Conservation (phyloP, 2,797 vertebrate genomes). For the Chrosomus eos region DNA sequence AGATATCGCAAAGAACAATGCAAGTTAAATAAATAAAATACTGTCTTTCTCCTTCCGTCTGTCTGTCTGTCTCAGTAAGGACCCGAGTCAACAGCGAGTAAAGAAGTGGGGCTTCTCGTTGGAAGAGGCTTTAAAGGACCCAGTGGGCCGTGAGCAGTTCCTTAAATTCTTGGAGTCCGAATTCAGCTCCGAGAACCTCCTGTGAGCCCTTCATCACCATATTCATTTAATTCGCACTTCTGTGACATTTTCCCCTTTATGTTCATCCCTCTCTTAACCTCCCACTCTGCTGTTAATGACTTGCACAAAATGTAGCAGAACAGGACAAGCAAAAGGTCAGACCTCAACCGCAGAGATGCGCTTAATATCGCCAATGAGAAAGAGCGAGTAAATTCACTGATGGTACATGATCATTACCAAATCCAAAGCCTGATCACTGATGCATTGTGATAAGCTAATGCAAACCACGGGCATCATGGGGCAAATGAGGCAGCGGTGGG, state of each 20-base stretch:
- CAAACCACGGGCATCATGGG: not conserved
- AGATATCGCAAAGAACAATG: not conserved
- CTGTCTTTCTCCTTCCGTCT: constrained; percentile 16
- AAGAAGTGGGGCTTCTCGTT: constrained; percentile 97
- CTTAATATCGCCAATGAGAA: not conserved
- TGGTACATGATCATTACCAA: constrained; percentile 12
- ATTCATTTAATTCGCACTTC: constrained; percentile 10
- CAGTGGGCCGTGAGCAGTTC: constrained; percentile 91
- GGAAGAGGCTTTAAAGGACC: constrained; percentile 94
- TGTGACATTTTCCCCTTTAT: constrained; percentile 7
- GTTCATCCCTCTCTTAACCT: not conserved
- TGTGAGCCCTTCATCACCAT: constrained; percentile 75
- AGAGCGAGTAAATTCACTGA: not conserved
- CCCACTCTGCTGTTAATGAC: constrained; percentile 31
- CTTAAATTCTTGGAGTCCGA: constrained; percentile 97
- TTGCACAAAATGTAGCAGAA: constrained; percentile 35
- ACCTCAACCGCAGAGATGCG: not conserved
- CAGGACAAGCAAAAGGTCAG: constrained; percentile 37
- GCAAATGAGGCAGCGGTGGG: constrained; percentile 4
- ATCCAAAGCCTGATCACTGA: not conserved
- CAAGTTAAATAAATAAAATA: constrained; percentile 9
- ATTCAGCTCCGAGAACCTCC: constrained; percentile 98
- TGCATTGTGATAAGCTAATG: constrained; percentile 27
- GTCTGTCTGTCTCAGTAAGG: constrained; percentile 83
- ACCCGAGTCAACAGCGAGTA: constrained; percentile 92